These are phyloP conservation scores for Scaptomyza hsui DNA, from an alignment of 1,140 invertebrate species.

Conservation along the genomic window DNA sequence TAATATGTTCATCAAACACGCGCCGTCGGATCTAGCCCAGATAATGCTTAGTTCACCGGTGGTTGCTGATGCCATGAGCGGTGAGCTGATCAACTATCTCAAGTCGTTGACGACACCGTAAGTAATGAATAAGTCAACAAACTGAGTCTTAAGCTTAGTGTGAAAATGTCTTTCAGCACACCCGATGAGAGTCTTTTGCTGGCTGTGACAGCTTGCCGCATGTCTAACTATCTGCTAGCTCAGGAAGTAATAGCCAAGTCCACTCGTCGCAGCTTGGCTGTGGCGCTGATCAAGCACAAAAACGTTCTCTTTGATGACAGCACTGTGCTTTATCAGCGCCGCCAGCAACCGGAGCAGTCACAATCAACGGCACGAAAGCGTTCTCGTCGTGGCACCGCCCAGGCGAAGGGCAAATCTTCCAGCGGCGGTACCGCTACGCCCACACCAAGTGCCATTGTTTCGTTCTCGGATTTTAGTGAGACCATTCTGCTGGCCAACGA, in stretches of 20 bases:
- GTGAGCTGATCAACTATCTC: constrained; percentile 75
- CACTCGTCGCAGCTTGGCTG: constrained; percentile 59
- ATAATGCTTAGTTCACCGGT: constrained; percentile 77
- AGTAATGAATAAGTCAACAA: constrained; percentile 20
- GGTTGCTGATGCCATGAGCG: constrained; percentile 78
- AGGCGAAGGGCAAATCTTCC: constrained; percentile 26
- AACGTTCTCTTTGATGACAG: constrained; percentile 80
- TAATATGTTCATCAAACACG: constrained; percentile 78
- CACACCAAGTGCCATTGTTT: constrained; percentile 57
- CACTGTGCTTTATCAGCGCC: constrained; percentile 71
- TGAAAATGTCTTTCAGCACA: constrained; percentile 31
- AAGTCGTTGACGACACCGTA: constrained; percentile 71
- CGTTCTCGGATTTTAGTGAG: constrained; percentile 80
- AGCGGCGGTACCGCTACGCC: constrained; percentile 27
- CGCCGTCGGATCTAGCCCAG: constrained; percentile 65
- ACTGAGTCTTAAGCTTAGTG: neutral
- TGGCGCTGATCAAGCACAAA: constrained; percentile 75
- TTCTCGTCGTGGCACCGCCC: constrained; percentile 19
- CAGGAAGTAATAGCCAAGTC: constrained; percentile 69
- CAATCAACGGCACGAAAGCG: constrained; percentile 26
- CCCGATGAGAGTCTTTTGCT: constrained; percentile 72
- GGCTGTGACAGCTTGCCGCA: constrained; percentile 76
- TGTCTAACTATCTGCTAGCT: constrained; percentile 79
- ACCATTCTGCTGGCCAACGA: constrained; percentile 76
- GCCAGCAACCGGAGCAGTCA: constrained; percentile 36